Base-by-base conservation (phyloP, 1,140 invertebrate species). In the Pogonus chalceus region DNA sequence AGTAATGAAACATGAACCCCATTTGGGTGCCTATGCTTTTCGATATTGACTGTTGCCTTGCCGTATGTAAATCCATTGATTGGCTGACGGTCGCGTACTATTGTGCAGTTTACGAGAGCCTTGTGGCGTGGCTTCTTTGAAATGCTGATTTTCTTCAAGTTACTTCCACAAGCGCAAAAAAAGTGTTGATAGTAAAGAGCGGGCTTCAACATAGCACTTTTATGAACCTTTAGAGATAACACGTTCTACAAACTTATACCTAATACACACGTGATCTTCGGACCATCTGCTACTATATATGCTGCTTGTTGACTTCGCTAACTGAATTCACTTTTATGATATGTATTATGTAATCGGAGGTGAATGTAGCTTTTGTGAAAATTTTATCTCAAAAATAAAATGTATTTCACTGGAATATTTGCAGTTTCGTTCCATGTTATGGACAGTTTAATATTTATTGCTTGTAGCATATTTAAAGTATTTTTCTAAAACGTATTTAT, bases 31-130 rank as follows among this genome's bases (percentile, higher is more conserved):
- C 37, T 9, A 43, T 43, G 26, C 26, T 31, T 31, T 7, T 31
- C 14, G 26, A 14, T 31, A 31, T 31, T 7, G 26, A 7, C 7
- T 43, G 37, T 43, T 16, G 37, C 18, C 18, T 7, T 43, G 18
- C 37, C 18, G 18, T 43, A 43, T 43, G 37, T 43, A 43, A 43
- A 43, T 43, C 37, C 18, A 43, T 18, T 43, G 37, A 43, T 43
- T 43, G 37, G 37, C 37, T 43, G 37, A 43, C 37, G 37, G 37
- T 43, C 7, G 37, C 9, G 18, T 18, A 43, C 37, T 16, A 43
- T 43, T 43, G 37, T 43, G 37, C 37, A 43, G 37, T 43, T 43
- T 43, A 43, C 37, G 37, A 43, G 37, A 43, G 18, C 7, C 37
- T n/a, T n/a, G n/a, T n/a, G n/a, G 9, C 37, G 37, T 12, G 18